Conservation (phyloP, 1,140 invertebrate genomes). For the Zaprionus capensis region DNA sequence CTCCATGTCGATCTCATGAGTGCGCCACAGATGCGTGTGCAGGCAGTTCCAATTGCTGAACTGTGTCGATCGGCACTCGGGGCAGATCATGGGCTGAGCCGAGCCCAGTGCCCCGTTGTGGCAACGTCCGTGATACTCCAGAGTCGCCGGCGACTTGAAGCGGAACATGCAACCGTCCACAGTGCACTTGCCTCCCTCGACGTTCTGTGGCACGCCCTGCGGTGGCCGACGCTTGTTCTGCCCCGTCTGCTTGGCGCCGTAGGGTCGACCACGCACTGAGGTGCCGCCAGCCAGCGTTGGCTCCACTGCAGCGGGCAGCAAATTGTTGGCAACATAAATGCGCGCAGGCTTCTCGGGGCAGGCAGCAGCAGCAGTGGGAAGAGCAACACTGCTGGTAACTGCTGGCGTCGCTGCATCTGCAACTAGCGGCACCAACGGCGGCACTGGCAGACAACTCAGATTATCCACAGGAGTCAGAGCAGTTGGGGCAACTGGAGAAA, state of each 20-base stretch:
- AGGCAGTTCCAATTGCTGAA: constrained; percentile 87
- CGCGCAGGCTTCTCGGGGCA: constrained; percentile 68
- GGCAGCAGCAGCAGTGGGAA: background rate
- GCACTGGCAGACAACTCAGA: constrained; percentile 49
- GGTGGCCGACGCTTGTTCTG: constrained; percentile 43
- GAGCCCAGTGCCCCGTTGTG: constrained; percentile 85
- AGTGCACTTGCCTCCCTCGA: constrained; percentile 66
- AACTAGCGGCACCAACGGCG: constrained; percentile 58
- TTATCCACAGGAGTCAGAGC: background rate
- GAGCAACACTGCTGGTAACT: background rate
- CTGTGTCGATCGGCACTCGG: constrained; percentile 86
- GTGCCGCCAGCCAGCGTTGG: constrained; percentile 59
- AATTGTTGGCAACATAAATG: constrained; percentile 82
- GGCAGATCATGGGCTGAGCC: constrained; percentile 86
- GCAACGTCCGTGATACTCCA: constrained; percentile 87
- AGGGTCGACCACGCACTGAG: constrained; percentile 74
- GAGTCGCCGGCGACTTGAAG: constrained; percentile 83
- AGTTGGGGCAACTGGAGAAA: constrained; percentile 9
- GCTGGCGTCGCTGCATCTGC: constrained; percentile 23
- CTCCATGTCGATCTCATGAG: constrained; percentile 91
- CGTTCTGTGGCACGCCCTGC: constrained; percentile 23
- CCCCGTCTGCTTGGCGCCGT: constrained; percentile 73
- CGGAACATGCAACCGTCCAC: constrained; percentile 79
- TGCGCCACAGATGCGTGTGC: constrained; percentile 91
- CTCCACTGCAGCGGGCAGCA: constrained; percentile 61